Evolutionary conservation across 1,140 invertebrate species (phyloP).

Genomic region (Pomacea maculata): DNA sequence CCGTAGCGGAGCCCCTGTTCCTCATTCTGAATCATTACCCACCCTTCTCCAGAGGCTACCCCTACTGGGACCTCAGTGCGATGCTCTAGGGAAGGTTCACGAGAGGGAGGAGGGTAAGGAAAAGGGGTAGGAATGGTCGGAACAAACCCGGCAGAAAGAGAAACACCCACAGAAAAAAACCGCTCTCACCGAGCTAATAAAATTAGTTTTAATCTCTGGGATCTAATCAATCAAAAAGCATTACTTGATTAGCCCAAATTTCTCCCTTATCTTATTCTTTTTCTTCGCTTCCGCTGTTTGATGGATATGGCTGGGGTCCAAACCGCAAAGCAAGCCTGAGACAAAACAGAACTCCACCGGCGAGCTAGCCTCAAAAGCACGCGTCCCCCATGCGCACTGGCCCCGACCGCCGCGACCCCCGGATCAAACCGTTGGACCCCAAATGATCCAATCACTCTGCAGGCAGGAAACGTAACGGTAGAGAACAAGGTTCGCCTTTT

Average conservation of each 20-base stretch:
- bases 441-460: neutral
- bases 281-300: no score
- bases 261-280: neutral
- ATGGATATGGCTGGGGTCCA: neutral
- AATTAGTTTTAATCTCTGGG: slow-evolving; percentile 23
- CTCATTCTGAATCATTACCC: slow-evolving; percentile 19
- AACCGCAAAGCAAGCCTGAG: slow-evolving; percentile 18
- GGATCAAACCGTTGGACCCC: slow-evolving; percentile 11
- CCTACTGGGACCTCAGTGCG: neutral
- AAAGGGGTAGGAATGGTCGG: no score
- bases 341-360: slow-evolving; percentile 2
- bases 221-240: slow-evolving; percentile 26
- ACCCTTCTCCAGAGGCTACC: neutral
- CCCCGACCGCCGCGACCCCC: slow-evolving; percentile 1
- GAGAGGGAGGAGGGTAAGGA: no score
- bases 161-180: no score
- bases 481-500: no score
- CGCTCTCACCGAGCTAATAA: slow-evolving; percentile 5
- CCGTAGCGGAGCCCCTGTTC: slow-evolving; percentile 1
- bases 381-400: neutral
- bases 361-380: neutral
- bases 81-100: no score
- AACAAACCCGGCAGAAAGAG: no score
- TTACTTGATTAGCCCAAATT: slow-evolving; percentile 24
- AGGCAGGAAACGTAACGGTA: neutral